A percentile compares a stretch with the other conserved stretches of the same genome.
These are phyloP conservation scores for Philhelius pedissequus DNA, from an alignment of 2,888 invertebrate species.

Conservation along the genomic window DNA sequence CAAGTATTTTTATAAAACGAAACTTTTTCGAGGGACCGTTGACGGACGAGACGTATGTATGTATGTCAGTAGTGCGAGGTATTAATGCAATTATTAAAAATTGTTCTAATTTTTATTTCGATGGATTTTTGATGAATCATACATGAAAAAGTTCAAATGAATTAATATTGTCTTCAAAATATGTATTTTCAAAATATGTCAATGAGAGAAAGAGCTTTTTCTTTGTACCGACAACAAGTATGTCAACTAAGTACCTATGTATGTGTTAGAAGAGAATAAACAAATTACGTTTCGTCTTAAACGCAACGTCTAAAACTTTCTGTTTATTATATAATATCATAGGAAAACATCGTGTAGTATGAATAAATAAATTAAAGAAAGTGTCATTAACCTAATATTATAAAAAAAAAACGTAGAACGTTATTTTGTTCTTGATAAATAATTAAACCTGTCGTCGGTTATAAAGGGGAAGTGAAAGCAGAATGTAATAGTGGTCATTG, in stretches of 20 bases:
- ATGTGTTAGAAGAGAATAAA: not conserved
- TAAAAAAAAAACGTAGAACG: not conserved
- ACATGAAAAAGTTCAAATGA: not conserved
- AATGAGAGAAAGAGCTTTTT: not conserved
- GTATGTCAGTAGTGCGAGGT: conserved; percentile 52
- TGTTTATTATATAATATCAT: conserved; percentile 2
- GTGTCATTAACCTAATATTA: conserved; percentile 53
- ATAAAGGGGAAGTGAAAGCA: not conserved
- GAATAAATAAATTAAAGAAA: conserved; percentile 51
- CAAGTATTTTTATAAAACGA: not conserved
- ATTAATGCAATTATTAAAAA: conserved; percentile 3
- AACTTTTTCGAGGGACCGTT: not conserved
- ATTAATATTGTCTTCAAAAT: not conserved
- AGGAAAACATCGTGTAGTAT: conserved; percentile 19
- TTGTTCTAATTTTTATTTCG: not conserved
- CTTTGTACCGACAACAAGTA: conserved; percentile 12
- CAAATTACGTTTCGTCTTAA: too few relatives aligned
- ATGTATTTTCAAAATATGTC: conserved; percentile 16
- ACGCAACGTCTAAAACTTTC: not conserved
- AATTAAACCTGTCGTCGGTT: not conserved
- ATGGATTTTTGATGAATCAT: conserved; percentile 40
- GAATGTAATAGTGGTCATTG: not conserved
- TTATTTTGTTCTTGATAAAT: not conserved
- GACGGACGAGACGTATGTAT: conserved; percentile 12
- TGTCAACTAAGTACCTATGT: not conserved